Conservation (phyloP, 2,888 invertebrate genomes). For the Petrophora chlorosata region DNA sequence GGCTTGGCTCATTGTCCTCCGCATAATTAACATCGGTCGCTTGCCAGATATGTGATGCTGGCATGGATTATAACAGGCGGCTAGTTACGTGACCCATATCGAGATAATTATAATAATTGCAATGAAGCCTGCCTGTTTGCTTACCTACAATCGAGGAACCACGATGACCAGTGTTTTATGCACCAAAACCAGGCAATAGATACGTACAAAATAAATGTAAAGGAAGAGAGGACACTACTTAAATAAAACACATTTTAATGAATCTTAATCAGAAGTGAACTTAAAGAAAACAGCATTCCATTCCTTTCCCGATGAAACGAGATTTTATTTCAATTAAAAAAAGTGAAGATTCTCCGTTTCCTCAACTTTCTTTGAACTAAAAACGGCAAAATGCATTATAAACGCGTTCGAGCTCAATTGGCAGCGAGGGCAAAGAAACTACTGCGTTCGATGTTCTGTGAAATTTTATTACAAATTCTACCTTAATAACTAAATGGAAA, state of each 20-base stretch:
- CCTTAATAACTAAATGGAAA: too few species aligned
- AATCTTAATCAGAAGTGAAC: background rate
- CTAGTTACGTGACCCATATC: background rate
- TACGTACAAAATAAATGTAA: too few species aligned
- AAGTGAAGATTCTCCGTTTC: slow-evolving; percentile 49
- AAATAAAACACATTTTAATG: background rate
- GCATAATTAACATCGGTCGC: slow-evolving; percentile 58
- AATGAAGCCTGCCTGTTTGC: background rate
- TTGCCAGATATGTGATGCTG: slow-evolving; percentile 14
- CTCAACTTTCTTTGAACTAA: slow-evolving; percentile 44
- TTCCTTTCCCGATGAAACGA: slow-evolving; percentile 39
- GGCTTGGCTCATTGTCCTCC: slow-evolving; percentile 63
- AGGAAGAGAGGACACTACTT: too few species aligned
- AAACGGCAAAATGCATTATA: slow-evolving; percentile 51
- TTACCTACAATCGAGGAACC: too few species aligned
- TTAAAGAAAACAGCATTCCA: background rate
- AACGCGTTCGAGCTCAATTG: slow-evolving; percentile 56
- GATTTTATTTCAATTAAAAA: slow-evolving; percentile 54
- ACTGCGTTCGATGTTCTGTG: slow-evolving; percentile 49
- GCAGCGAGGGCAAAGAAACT: slow-evolving; percentile 53
- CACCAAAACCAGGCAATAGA: too few species aligned
- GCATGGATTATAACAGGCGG: slow-evolving; percentile 4
- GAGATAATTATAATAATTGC: background rate
- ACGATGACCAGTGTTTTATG: too few species aligned
- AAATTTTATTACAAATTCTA: slow-evolving; percentile 43